Conservation (phyloP, 1,140 invertebrate genomes). For the Halesus radiatus region DNA sequence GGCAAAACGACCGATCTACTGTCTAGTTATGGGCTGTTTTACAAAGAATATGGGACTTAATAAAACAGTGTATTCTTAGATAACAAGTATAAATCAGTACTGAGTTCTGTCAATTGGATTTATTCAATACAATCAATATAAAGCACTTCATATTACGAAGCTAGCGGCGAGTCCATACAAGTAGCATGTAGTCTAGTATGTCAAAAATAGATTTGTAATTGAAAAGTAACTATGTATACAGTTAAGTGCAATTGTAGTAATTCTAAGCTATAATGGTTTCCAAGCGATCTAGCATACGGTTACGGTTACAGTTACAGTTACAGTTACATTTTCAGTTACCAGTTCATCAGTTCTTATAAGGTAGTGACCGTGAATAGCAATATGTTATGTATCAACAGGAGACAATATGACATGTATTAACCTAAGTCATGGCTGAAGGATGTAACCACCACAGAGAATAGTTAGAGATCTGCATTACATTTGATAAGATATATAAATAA, state of each 20-base stretch:
- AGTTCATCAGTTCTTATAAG: slow-evolving; percentile 56
- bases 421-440: slow-evolving; percentile 56
- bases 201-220: slow-evolving; percentile 52
- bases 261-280: slow-evolving; percentile 59
- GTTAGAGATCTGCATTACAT: slow-evolving; percentile 54
- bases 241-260: slow-evolving; percentile 53
- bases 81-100: slow-evolving; percentile 60
- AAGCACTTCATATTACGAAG: slow-evolving; percentile 55
- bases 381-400: neutral
- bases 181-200: slow-evolving; percentile 45
- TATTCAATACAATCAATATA: slow-evolving; percentile 56
- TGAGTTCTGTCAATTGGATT: slow-evolving; percentile 61
- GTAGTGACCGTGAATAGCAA: neutral
- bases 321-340: no score
- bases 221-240: slow-evolving; percentile 48
- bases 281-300: slow-evolving; percentile 61
- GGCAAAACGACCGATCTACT: slow-evolving; percentile 52
- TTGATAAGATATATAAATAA: slow-evolving; percentile 51
- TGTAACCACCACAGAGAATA: slow-evolving; percentile 47
- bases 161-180: slow-evolving; percentile 49
- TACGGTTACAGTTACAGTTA: slow-evolving; percentile 20
- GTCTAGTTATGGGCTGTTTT: slow-evolving; percentile 44
- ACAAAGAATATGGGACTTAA: slow-evolving; percentile 62
- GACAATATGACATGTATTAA: slow-evolving; percentile 50
- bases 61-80: slow-evolving; percentile 46